Base-by-base conservation (phyloP, 2,888 invertebrate genomes). In the Polymixis lichenea region DNA sequence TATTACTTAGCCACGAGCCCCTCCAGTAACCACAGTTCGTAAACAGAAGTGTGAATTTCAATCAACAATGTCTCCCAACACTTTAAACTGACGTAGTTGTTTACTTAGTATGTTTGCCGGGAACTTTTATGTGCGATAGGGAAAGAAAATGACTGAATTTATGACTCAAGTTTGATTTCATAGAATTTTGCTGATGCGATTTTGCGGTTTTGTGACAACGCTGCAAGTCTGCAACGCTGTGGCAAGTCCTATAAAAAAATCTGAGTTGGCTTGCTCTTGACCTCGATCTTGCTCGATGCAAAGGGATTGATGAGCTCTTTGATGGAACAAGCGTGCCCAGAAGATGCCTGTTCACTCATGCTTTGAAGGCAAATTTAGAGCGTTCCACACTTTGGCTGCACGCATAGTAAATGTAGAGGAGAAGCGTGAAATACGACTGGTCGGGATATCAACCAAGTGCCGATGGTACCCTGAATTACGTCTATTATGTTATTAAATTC, bases 101-200 rank as follows among this genome's bases (percentile, higher is more conserved):
- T 22, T 70, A 72, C 62, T 77, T 53, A 75, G 62, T 75, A 69
- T 67, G 75, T 74, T 80, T 55, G 58, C 62, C 58, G 61, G 65
- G 61, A 82, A 78, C 77, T 87, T 79, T 81, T 82, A 84, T 66
- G 56, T 61, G 53, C 79, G 75, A 77, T 79, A 79, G 53, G 76
- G 74, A 78, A 84, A 71, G 73, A 77, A 79, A 77, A 77, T 81
- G 64, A 61, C 67, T 55, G 67, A 76, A 78, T 85, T 88, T 83
- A 85, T 82, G 88, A 79, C 75, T 79, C 69, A 74, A 82, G 78
- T 82, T 83, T 83, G 77, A 85, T 83, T 85, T 76, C 83, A 76
- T 15, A 72, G 78, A 88, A 88, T 75, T 77, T 69, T 43, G 66
- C 72, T 9, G 81, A 67, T 85, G 70, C 77, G 38, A 78, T 77